Base-by-base conservation (phyloP, 2,113 vertebrate genomes). In the Podarcis cretensis region DNA sequence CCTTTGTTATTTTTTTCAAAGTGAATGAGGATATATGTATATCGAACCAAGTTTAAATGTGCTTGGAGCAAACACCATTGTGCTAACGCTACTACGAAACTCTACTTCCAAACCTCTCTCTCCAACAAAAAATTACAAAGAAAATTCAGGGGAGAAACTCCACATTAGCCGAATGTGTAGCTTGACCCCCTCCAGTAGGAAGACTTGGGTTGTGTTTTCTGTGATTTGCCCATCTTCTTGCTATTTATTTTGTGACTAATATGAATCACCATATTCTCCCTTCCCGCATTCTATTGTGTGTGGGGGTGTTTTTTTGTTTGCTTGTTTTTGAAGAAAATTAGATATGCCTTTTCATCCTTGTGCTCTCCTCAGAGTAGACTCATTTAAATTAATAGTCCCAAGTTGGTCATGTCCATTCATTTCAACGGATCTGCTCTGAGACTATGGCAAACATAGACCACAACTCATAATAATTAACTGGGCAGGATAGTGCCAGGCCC, bases 151-250 rank as follows among this genome's bases (percentile, higher is more conserved):
- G 30, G 30, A 25, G 59, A 81, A 81, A n/a, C 48, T 81, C 8
- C n/a, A 23, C 6, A 81, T 57, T 57, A 37, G 4, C 54, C 12
- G 23, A n/a, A 54, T 79, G 5, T 57, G 43, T 30, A 54, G 18
- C 57, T 59, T 80, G 77, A 80, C 48, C 48, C 18, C 30, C 25
- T 80, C 27, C 48, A 57, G 32, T 37, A 82, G 32, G 21, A 66
- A 65, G 32, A 37, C 59, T 32, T 82, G 80, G n/a, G 14, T 23
- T 25, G 20, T 12, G 59, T 82, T 82, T n/a, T 5, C 18, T 37
- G 57, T 4, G 23, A 48, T 83, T 30, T 69, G 66, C 23, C 54
- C 37, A 35, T 91, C n/a, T 90, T 77, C 75, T 76, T 87, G 69
- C 69, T 54, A 7, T 87, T 16, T 30, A 43, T 89, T 65, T 2